Evolutionary conservation across 2,797 vertebrate species (phyloP), one percentile per base, ranked within the genome.

Genomic region (Betta splendens): DNA sequence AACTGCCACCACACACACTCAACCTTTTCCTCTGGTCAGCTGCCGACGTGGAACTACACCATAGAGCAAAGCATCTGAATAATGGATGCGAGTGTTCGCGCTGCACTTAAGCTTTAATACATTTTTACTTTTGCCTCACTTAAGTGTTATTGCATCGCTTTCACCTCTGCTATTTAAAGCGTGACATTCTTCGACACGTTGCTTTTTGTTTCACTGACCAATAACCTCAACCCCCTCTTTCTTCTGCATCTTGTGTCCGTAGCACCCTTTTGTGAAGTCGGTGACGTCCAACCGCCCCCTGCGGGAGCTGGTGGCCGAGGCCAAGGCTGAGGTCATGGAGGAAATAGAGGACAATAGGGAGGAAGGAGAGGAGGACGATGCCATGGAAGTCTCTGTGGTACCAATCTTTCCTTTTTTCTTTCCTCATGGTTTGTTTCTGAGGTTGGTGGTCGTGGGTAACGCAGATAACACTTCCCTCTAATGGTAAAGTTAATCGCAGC

Each of bases 311-410:
- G 96, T 99, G 79, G 98, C 98, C 0, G 97, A 99, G 85, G 97
- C 96, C 50, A 99, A 98, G 77, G 98, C 98, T 1, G 98, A 99
- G 79, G 97, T 99, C 81, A 95, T 96, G 94, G 98, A 98, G 86
- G 97, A 97, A 92, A 94, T 98, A 0, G 96, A 99, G 77, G 95
- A 99, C 42, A 92, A 94, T 74, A 89, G 94, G 49, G 96, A 97
- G 13, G 94, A 97, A 75, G 95, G 63, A 0, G 97, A 98, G 43
- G 96, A 97, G 1, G 95, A 97, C 0, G 94, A 96, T 8, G 36
- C 86, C 0, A 69, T 85, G 0, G 95, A 95, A 15, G 73, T 91
- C 12, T 42, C 90, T n/a, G 85, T 72, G 56, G 96, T 98, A 88
- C 49, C 22, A 47, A 50, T 51, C 45, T 26, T 52, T 44, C 67